Conservation (phyloP, 2,113 vertebrate genomes). For the Paramormyrops kingsleyae region DNA sequence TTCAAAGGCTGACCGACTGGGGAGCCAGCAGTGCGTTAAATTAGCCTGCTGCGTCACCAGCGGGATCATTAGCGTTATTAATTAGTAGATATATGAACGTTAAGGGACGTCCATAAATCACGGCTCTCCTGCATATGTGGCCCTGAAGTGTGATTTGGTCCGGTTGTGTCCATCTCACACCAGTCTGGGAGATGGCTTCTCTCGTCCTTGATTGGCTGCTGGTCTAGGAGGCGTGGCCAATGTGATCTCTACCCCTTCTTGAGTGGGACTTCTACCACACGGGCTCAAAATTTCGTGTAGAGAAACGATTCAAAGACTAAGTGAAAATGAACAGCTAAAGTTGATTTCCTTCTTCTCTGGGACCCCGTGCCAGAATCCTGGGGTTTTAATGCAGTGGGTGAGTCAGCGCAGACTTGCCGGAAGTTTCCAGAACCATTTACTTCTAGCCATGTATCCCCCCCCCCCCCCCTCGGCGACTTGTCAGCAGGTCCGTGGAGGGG, state of each 20-base stretch:
- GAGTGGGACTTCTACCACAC: not conserved
- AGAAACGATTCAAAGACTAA: not conserved
- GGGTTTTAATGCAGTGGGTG: not conserved
- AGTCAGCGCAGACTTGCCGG: not conserved
- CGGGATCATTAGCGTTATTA: constrained; percentile 60
- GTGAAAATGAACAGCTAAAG: not conserved
- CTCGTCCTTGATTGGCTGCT: not conserved
- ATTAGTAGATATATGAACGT: constrained; percentile 37
- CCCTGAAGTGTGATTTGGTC: not conserved
- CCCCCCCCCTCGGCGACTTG: not conserved
- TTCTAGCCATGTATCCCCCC: not conserved
- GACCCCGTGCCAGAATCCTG: not conserved
- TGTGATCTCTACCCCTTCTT: not conserved
- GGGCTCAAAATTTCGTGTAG: not conserved
- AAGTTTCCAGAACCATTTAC: not conserved
- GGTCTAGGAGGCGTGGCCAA: not conserved
- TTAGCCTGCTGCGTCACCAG: constrained; percentile 51
- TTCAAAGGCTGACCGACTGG: constrained; percentile 19
- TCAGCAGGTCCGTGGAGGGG: not conserved
- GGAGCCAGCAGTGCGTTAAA: constrained; percentile 52
- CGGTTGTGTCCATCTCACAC: not conserved
- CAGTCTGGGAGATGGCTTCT: not conserved
- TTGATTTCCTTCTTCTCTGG: not conserved
- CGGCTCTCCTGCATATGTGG: constrained; percentile 18
- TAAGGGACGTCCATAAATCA: constrained; percentile 51